Evolutionary conservation across 1,140 invertebrate species (phyloP).

Genomic region (Hypothenemus hampei): DNA sequence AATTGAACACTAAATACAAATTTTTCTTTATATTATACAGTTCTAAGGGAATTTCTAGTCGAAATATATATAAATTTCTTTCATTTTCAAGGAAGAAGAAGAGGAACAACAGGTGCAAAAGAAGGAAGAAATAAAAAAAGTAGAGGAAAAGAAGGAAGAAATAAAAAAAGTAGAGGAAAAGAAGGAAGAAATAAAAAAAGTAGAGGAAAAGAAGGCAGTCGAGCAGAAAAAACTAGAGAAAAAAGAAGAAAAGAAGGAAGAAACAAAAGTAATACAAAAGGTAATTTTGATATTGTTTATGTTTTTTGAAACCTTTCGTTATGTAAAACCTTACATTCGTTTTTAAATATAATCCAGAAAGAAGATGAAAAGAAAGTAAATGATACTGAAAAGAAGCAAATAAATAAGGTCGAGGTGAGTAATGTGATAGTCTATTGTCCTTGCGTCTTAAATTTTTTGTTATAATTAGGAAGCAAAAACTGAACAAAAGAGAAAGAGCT

Average conservation of each 20-base stretch:
- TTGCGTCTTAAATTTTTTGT: slow-evolving; percentile 28
- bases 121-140: slow-evolving; percentile 27
- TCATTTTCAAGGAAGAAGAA: slow-evolving; percentile 27
- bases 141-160: slow-evolving; percentile 47
- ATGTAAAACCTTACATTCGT: neutral
- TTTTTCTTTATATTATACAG: neutral
- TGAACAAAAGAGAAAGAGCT: slow-evolving; percentile 26
- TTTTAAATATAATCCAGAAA: slow-evolving; percentile 36
- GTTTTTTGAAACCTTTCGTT: neutral
- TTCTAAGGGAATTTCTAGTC: neutral
- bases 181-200: slow-evolving; percentile 44
- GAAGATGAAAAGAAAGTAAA: slow-evolving; percentile 49
- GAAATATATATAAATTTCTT: neutral
- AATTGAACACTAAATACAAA: neutral
- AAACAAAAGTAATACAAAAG: slow-evolving; percentile 44
- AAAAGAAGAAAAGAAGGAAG: slow-evolving; percentile 41
- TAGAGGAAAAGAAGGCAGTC: slow-evolving; percentile 49
- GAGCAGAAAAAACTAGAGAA: slow-evolving; percentile 48
- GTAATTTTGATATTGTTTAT: slow-evolving; percentile 23
- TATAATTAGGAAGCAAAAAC: slow-evolving; percentile 30
- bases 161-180: slow-evolving; percentile 33
- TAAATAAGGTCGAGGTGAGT: slow-evolving; percentile 41
- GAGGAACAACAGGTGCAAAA: slow-evolving; percentile 25
- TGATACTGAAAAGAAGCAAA: slow-evolving; percentile 47
- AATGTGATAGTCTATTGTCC: slow-evolving; percentile 26